Percentiles rank a stretch among this genome's conserved stretches.
Conservation (phyloP, 2,888 invertebrate genomes). For the Eledona agricola region DNA sequence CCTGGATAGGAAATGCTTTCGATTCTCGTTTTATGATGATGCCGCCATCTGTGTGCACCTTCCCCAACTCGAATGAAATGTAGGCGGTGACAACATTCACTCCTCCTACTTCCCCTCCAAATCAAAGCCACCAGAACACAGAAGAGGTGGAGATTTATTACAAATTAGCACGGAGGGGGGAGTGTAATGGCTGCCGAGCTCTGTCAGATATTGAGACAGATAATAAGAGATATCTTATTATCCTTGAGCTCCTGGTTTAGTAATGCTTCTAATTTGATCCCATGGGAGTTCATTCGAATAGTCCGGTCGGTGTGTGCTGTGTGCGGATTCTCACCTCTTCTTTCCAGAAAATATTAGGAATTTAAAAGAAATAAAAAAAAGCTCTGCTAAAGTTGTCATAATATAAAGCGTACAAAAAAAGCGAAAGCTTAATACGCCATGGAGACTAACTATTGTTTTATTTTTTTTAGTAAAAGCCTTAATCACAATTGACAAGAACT, state of each 20-base stretch:
- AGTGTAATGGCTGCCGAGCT: slow-evolving; percentile 61
- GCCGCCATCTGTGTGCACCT: slow-evolving; percentile 39
- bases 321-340: slow-evolving; percentile 13
- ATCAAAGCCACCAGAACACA: slow-evolving; percentile 35
- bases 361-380: too few species aligned
- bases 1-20: too few species aligned
- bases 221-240: slow-evolving; percentile 62
- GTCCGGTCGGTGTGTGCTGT: slow-evolving; percentile 24
- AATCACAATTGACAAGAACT: too few species aligned
- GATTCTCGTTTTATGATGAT: too few species aligned
- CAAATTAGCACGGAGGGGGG: slow-evolving; percentile 56
- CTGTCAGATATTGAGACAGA: slow-evolving; percentile 59
- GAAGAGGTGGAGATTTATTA: slow-evolving; percentile 52
- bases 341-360: too few species aligned
- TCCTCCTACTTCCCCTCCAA: slow-evolving; percentile 45
- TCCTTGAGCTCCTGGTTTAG: slow-evolving; percentile 58
- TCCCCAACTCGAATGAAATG: slow-evolving; percentile 18
- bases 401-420: too few species aligned
- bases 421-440: too few species aligned
- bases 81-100: slow-evolving; percentile 37
- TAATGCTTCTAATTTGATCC: slow-evolving; percentile 62
- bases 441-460: too few species aligned
- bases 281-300: slow-evolving; percentile 49
- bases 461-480: too few species aligned
- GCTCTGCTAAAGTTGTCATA: not conserved